phyloP scores from a whole-genome alignment of 35 echinoderm and acorn worm species.

The Patiria miniata region DNA sequence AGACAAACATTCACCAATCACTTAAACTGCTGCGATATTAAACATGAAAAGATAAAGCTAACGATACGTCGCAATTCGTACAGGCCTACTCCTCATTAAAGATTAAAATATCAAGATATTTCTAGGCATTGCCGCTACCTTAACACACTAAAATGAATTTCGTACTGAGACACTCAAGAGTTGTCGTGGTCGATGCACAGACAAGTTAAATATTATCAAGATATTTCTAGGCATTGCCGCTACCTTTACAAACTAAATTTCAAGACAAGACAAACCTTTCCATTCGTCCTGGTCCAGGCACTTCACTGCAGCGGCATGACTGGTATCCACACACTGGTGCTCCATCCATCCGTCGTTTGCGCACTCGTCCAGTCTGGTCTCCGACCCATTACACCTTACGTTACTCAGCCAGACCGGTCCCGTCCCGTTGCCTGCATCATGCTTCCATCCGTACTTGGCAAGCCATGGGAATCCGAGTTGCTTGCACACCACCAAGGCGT shows the following conservation, averaged over 20 bases:
- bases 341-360: neutral
- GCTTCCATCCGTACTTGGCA: neutral
- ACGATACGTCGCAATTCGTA: too few species aligned
- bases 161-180: too few species aligned
- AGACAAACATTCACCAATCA: too few species aligned
- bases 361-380: neutral
- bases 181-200: too few species aligned
- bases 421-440: neutral
- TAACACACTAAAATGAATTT: too few species aligned
- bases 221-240: too few species aligned
- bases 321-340: neutral
- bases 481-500: conserved; percentile 8
- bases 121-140: too few species aligned
- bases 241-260: neutral
- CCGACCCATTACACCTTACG: neutral
- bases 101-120: too few species aligned
- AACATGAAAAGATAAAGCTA: too few species aligned
- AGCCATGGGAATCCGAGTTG: neutral
- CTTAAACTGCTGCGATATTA: too few species aligned
- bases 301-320: neutral
- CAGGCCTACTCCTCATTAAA: too few species aligned
- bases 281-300: neutral
- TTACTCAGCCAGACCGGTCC: neutral
- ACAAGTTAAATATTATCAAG: too few species aligned
- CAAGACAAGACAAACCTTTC: neutral